Evolutionary conservation across 2,113 vertebrate species (phyloP).

Genomic region (Chitala chitala): DNA sequence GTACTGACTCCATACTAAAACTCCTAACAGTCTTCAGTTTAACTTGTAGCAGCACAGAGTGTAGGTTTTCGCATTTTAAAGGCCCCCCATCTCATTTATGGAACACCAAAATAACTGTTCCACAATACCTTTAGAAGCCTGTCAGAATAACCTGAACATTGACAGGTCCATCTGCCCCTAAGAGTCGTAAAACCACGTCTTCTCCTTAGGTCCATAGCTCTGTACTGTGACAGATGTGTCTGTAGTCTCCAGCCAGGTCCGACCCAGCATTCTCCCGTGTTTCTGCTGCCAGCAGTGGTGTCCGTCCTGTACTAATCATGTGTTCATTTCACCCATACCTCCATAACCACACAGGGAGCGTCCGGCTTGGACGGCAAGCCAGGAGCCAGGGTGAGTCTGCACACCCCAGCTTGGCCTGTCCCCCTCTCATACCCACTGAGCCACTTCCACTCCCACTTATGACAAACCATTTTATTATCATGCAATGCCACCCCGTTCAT

Average conservation of each 20-base stretch:
- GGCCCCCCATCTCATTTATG: neutral
- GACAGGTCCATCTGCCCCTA: neutral
- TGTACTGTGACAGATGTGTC: neutral
- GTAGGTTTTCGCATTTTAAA: neutral
- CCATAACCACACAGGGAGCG: slow-evolving; percentile 93
- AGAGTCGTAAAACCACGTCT: neutral
- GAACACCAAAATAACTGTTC: neutral
- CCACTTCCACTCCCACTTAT: neutral
- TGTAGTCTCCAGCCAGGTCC: neutral
- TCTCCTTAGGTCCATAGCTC: neutral
- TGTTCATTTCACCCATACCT: slow-evolving; percentile 92
- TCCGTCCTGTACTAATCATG: slow-evolving; percentile 80
- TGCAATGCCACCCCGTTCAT: neutral
- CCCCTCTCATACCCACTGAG: neutral
- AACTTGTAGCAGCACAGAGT: neutral
- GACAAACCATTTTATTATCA: neutral
- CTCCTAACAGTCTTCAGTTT: neutral
- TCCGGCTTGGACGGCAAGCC: slow-evolving; percentile 99
- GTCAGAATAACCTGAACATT: neutral
- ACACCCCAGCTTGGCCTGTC: slow-evolving; percentile 51
- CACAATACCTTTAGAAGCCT: neutral
- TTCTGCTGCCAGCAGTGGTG: neutral
- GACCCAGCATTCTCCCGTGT: neutral
- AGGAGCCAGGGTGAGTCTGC: slow-evolving; percentile 94
- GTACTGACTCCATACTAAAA: neutral